Base-by-base conservation (phyloP, 2,797 vertebrate genomes). In the Cyclopterus lumpus region DNA sequence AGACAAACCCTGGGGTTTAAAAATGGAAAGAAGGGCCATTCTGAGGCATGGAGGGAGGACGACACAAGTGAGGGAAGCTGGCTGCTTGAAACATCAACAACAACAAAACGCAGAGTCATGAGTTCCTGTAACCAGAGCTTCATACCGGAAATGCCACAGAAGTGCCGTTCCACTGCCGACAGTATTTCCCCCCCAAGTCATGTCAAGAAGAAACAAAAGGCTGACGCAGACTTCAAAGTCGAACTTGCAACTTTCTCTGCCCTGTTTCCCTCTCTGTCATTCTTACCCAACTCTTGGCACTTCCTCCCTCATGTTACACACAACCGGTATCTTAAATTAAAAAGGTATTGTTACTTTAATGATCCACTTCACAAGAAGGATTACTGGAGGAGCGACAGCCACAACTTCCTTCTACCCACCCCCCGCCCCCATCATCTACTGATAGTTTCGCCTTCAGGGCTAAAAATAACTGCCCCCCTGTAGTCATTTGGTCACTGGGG, bases 391-490 rank as follows among this genome's bases (percentile, higher is more conserved):
- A 68, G 54, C 51, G 48, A 24, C 12, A 6, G 58, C 78, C 69
- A 84, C 67, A 82, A 66, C 42, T 62, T 71, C 61, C 73, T 57
- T 57, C 42, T 65, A 71, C 61, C 73, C 57, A 57, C 30, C 34
- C 60, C 73, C 55, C 77, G 57, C 58, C 60, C 30, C 24, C 32
- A 73, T 83, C 70, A 65, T 73, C 71, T 83, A 82, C 78, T 81
- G 55, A 80, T 44, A 79, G 61, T 65, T 80, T 86, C 73, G 84
- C 82, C 60, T 82, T 65, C 10, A 2, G 44, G 71, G 82, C 87
- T 94, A 94, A 93, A 95, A 93, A 94, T 95, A 95, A 90, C 87
- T 30, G 4, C 1, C 66, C 75, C 71, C 66, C 72, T 61, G 73
- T 78, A 79, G 80, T 86, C 63, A 73, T 86, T 78, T 80, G 73